Evolutionary conservation across 1,140 invertebrate species (phyloP).

Genomic region (Globodera rostochiensis): DNA sequence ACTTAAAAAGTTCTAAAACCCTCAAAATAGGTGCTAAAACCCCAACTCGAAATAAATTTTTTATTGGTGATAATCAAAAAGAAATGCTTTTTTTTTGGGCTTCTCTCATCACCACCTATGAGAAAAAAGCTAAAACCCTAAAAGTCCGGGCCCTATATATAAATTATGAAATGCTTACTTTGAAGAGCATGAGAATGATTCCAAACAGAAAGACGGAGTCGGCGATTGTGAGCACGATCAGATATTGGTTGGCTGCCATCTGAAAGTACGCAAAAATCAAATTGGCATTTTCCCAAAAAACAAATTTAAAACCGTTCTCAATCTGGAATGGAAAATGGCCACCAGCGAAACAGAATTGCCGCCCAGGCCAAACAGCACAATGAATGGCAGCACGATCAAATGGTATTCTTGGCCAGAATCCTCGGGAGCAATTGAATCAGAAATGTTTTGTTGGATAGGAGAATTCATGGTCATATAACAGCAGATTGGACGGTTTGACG

Average conservation of each 20-base stretch:
- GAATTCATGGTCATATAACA: background rate
- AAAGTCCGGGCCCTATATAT: too few relatives aligned
- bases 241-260: conserved; percentile 63
- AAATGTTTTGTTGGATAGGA: background rate
- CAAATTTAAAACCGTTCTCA: conserved; percentile 49
- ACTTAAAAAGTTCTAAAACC: too few relatives aligned
- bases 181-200: conserved; percentile 56
- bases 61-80: too few relatives aligned
- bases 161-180: conserved; percentile 33
- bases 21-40: too few relatives aligned
- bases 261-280: conserved; percentile 35
- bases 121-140: too few relatives aligned
- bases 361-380: conserved; percentile 58
- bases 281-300: conserved; percentile 25
- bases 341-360: conserved; percentile 62
- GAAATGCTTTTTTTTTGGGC: too few relatives aligned
- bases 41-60: too few relatives aligned
- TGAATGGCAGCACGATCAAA: conserved; percentile 54
- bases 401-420: conserved; percentile 29
- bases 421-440: background rate
- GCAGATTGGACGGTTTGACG: too few relatives aligned
- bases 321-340: conserved; percentile 62
- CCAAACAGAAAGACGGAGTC: conserved; percentile 61
- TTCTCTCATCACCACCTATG: too few relatives aligned
- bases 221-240: conserved; percentile 60